Conservation (phyloP, 2,113 vertebrate species). For the Spermophilus dauricus region DNA sequence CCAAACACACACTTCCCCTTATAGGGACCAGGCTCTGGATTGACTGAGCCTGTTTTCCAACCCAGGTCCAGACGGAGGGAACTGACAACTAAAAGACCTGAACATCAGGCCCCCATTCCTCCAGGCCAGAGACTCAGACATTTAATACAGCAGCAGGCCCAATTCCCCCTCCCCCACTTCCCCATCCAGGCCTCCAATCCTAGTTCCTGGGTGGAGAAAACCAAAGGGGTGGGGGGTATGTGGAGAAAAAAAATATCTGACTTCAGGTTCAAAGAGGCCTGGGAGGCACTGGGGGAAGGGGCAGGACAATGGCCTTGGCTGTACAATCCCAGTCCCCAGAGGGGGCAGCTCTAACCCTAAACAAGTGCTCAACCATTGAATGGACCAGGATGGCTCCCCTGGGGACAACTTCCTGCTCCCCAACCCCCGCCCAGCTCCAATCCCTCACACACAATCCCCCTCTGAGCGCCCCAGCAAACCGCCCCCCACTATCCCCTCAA, state of each 20-base stretch:
- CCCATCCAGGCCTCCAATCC: conserved; percentile 43
- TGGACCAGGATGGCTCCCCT: conserved; percentile 84
- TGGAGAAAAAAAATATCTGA: conserved; percentile 55
- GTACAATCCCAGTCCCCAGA: conserved; percentile 83
- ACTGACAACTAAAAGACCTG: neutral
- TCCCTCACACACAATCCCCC: conserved; percentile 38
- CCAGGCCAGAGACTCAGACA: neutral
- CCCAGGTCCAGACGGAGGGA: neutral
- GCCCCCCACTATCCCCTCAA: conserved; percentile 19
- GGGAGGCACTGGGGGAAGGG: conserved; percentile 75
- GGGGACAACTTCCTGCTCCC: conserved; percentile 84
- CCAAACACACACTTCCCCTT: neutral
- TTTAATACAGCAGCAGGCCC: neutral
- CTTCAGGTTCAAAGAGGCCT: conserved; percentile 83
- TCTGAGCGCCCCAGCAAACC: neutral
- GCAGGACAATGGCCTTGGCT: conserved; percentile 84
- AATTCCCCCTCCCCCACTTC: conserved; percentile 41
- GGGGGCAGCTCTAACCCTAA: conserved; percentile 82
- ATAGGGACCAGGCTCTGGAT: neutral
- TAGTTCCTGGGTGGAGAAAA: conserved; percentile 72
- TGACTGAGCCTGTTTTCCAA: neutral
- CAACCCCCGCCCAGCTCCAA: conserved; percentile 59
- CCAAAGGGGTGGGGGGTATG: conserved; percentile 11
- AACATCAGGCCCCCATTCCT: neutral
- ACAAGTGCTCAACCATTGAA: conserved; percentile 85